Evolutionary conservation across 2,113 vertebrate species (phyloP), one percentile per base, ranked within the genome.

Genomic region (Saccopteryx bilineata): DNA sequence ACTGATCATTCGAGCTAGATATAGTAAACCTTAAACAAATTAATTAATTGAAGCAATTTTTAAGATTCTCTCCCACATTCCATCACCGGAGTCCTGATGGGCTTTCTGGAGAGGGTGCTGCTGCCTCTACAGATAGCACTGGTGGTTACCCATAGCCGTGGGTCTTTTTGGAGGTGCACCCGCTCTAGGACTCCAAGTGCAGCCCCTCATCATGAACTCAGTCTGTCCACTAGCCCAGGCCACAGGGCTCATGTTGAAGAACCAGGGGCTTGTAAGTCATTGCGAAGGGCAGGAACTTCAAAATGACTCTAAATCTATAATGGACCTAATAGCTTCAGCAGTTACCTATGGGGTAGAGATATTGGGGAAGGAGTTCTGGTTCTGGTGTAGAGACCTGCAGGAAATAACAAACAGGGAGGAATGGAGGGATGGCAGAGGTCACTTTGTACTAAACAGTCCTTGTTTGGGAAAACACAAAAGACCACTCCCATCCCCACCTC

Each of bases 391-490:
- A 63, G 68, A 54, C 39, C 23, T 10, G 9, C 9, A 76, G 56
- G n/a, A 58, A 78, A 26, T 48, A 33, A 63, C 26, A 21, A 79
- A 76, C 31, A 74, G 3, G 6, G 23, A 54, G 6, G 1, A 4
- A 14, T 21, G 2, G 21, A 52, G 28, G 21, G 13, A 83, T 11
- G 28, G 65, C 21, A 50, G 46, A 52, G 12, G 26, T 76, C 23
- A 13, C 60, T 79, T 54, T 63, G 26, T 87, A 50, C 56, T 61
- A 33, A 54, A 91, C 76, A 93, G 26, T 24, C 9, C 50, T 71
- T 61, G 74, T 68, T 94, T 81, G 80, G 48, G 78, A 90, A 93
- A 96, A 94, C 28, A 78, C 19, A 68, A 1, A n/a, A 86, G 46
- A 82, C 31, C 5, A 60, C 23, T 15, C 24, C 13, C 23, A 54